phyloP scores from a whole-genome alignment of 2,797 vertebrate genomes.

The Picus viridis region DNA sequence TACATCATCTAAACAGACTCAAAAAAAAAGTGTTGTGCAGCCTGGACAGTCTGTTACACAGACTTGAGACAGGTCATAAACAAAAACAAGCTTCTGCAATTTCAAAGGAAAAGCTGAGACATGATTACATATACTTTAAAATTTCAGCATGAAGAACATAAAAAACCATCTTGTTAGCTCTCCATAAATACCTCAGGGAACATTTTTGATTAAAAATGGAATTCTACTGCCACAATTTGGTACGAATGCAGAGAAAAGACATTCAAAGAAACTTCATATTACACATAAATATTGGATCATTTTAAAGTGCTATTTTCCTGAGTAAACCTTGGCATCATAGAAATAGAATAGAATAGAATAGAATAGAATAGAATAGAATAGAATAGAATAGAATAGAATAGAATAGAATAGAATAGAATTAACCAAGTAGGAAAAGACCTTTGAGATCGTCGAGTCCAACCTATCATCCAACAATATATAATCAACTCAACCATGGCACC shows the following conservation, averaged over 20 bases:
- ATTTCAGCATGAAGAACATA: neutral
- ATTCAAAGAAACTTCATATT: neutral
- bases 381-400: too few relatives aligned
- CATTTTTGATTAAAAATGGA: neutral
- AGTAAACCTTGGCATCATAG: neutral
- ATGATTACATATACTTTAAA: neutral
- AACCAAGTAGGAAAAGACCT: too few relatives aligned
- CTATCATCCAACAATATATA: too few relatives aligned
- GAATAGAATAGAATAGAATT: too few relatives aligned
- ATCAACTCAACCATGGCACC: too few relatives aligned
- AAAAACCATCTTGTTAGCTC: neutral
- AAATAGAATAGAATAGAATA: neutral
- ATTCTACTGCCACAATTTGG: neutral
- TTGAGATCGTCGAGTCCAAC: too few relatives aligned
- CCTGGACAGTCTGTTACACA: constrained; percentile 56
- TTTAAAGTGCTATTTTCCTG: neutral
- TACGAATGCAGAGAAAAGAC: neutral
- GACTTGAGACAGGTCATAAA: constrained; percentile 34
- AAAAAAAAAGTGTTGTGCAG: constrained; percentile 56
- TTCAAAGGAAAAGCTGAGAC: constrained; percentile 36
- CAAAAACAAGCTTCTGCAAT: constrained; percentile 42
- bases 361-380: too few relatives aligned
- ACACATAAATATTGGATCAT: neutral
- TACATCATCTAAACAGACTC: constrained; percentile 56
- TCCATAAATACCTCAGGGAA: neutral